Evolutionary conservation across 1,140 invertebrate genomes (phyloP).

Genomic region (Hydropsyche tenuis): DNA sequence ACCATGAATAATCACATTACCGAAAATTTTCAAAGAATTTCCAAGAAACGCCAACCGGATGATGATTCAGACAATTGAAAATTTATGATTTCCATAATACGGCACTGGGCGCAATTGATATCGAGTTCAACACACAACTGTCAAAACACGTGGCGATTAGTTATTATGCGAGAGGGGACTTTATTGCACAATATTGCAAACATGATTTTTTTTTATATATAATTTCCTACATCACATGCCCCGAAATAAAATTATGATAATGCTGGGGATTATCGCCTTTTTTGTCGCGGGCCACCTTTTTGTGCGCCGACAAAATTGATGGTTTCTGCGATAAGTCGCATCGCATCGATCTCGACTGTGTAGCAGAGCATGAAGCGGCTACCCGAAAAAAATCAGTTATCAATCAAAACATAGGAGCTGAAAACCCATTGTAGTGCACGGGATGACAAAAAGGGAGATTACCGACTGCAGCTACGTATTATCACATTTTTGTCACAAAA

Average conservation of each 20-base stretch:
- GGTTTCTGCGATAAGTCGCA: constrained; percentile 16
- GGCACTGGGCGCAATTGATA: neutral
- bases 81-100: no score
- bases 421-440: constrained; percentile 23
- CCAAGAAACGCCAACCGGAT: no score
- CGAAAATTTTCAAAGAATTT: no score
- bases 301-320: constrained; percentile 16
- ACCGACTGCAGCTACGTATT: constrained; percentile 44
- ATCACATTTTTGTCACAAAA: constrained; percentile 41
- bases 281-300: neutral
- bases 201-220: neutral
- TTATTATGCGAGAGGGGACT: neutral
- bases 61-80: no score
- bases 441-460: constrained; percentile 42
- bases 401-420: constrained; percentile 46
- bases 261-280: constrained; percentile 22
- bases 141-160: neutral
- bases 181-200: constrained; percentile 2
- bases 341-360: constrained; percentile 18
- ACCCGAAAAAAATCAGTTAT: constrained; percentile 41
- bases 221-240: neutral
- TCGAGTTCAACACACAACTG: neutral
- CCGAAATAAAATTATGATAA: constrained; percentile 19
- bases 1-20: no score
- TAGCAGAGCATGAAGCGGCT: neutral